phyloP scores from a whole-genome alignment of 2,888 invertebrate species.

The Drosophila anceps region DNA sequence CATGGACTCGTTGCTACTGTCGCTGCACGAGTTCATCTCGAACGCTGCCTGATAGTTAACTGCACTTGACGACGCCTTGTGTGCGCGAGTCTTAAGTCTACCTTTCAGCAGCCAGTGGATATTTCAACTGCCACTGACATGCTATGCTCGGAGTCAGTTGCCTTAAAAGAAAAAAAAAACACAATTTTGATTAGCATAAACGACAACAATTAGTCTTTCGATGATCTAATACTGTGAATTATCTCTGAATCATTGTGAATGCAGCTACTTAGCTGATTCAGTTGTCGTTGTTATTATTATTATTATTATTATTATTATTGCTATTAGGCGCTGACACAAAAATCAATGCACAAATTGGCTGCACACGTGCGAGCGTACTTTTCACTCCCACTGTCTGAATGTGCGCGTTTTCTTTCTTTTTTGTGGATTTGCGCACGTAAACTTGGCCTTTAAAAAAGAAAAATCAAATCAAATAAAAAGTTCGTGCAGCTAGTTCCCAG shows the following conservation, averaged over 20 bases:
- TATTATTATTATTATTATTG: slow-evolving; percentile 12
- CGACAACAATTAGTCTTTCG: not conserved
- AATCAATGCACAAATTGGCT: slow-evolving; percentile 37
- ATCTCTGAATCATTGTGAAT: slow-evolving; percentile 38
- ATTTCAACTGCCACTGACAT: slow-evolving; percentile 59
- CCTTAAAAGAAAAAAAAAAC: slow-evolving; percentile 26
- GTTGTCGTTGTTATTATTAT: not conserved
- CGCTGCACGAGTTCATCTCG: slow-evolving; percentile 69
- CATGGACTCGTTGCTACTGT: slow-evolving; percentile 71
- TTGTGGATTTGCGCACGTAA: slow-evolving; percentile 60
- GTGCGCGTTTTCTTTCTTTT: not conserved
- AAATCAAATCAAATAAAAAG: not conserved
- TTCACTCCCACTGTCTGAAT: not conserved
- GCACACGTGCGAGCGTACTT: slow-evolving; percentile 14
- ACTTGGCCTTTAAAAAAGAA: slow-evolving; percentile 77
- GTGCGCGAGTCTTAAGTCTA: slow-evolving; percentile 23
- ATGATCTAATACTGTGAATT: slow-evolving; percentile 56
- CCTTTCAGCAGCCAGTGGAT: slow-evolving; percentile 52
- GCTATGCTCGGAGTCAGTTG: slow-evolving; percentile 47
- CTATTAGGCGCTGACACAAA: slow-evolving; percentile 5
- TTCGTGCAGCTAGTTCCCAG: slow-evolving; percentile 9
- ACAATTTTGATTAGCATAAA: slow-evolving; percentile 14
- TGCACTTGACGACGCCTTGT: slow-evolving; percentile 6
- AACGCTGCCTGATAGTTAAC: not conserved
- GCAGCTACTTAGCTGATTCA: slow-evolving; percentile 3